Base-by-base conservation (phyloP, 2,797 vertebrate genomes). In the Moxostoma hubbsi region DNA sequence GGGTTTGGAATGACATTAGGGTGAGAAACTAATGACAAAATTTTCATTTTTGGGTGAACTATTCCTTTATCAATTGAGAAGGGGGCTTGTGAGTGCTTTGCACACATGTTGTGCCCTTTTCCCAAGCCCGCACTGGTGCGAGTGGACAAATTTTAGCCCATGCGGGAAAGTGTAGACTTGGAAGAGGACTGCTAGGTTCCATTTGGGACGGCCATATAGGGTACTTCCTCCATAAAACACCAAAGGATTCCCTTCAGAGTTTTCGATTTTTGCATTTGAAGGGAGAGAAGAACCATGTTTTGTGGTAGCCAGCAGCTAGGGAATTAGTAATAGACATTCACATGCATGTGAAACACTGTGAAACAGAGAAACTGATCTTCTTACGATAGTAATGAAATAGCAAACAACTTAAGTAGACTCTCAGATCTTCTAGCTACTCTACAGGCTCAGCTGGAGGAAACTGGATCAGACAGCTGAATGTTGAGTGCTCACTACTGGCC, bases 331-430 rank as follows among this genome's bases (percentile, higher is more conserved):
- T 81, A 81, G 83, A 86, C 79, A 3, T 70, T 83, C 81, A 86
- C 83, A 18, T 85, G 85, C 85, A 86, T 86, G 85, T 85, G 82
- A 83, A 83, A 86, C 85, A 86, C 85, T 86, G 85, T 86, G 85
- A 86, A 69, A 36, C 36, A 36, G 36, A 36, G 36, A 36, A 36
- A 77, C 68, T 61, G 68, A 73, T 69, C 77, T 82, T 82, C 54
- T 69, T 36, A 36, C 36, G 49, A 65, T 64, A 81, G 73, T 64
- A 59, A 82, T 62, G 1, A 77, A 50, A 71, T 70, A 77, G 71
- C 51, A 47, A 50, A 54, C 64, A 75, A 55, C 58, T 47, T 62
- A 64, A 24, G 51, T 67, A 73, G 70, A 47, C 55, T 78, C 73
- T 36, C 18, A 63, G 68, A 83, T 72, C 55, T 76, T 79, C 43